Evolutionary conservation across 2,888 invertebrate species (phyloP).

Genomic region (Chaitophorus viminalis): DNA sequence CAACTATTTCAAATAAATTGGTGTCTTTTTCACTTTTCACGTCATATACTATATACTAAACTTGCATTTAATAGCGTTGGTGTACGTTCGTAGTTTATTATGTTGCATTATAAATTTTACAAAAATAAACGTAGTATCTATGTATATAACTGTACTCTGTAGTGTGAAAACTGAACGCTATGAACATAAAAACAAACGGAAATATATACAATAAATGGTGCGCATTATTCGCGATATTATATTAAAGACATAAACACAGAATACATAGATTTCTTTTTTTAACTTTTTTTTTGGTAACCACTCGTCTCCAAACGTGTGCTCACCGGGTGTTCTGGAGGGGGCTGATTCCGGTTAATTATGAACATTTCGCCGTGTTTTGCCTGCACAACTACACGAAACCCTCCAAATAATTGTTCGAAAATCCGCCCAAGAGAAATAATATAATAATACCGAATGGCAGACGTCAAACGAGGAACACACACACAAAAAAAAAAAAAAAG

Average conservation of each 20-base stretch:
- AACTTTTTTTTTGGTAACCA: conserved; percentile 23
- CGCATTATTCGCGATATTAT: background rate
- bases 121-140: background rate
- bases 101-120: background rate
- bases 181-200: background rate
- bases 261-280: background rate
- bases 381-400: conserved; percentile 20
- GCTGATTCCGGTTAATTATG: conserved; percentile 55
- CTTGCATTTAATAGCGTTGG: background rate
- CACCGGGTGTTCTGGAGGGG: conserved; percentile 46
- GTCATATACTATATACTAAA: conserved; percentile 6
- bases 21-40: conserved; percentile 22
- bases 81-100: background rate
- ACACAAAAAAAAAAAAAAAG: background rate
- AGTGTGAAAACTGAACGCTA: too few relatives aligned
- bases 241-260: background rate
- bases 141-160: background rate
- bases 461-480: conserved; percentile 49
- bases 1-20: conserved; percentile 30
- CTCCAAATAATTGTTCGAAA: conserved; percentile 59
- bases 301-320: background rate
- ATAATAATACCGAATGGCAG: conserved; percentile 51
- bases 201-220: background rate
- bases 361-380: conserved; percentile 42
- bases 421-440: conserved; percentile 37